Evolutionary conservation across 2,888 invertebrate species (phyloP), one percentile per base, ranked within the genome.

Genomic region (Drosophila trichaetosa): DNA sequence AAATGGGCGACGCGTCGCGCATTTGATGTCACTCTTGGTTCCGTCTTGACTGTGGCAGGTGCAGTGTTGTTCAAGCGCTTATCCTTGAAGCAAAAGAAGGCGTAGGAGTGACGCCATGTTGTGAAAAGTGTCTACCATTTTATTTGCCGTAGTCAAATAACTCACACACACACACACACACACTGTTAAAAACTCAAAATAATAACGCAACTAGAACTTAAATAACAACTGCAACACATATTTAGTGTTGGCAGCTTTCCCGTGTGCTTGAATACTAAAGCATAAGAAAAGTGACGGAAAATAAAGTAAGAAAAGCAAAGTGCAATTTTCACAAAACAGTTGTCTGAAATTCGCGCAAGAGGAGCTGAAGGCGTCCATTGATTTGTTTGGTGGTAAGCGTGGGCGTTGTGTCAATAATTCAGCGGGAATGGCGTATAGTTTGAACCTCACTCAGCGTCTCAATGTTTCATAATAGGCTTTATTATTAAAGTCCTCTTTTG

Each of bases 51-150:
- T 77, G 76, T 73, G 84, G 75, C 76, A 64, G 58, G 49, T 64
- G 62, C 75, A 64, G 57, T 73, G 64, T 64, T 54, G 63, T 72
- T 42, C 53, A 65, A 51, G 49, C 40, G 64, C 56, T 49, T 69
- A 53, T 77, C 69, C 69, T 70, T 82, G 52, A 38, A 46, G 60
- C 60, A 65, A 58, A 33, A 68, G 74, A 70, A 66, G 71, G 83
- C 85, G 85, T 83, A 87, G 85, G 85, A 85, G 85, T 87, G 85
- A 85, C 85, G 85, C 85, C 85, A 85, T 85, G 85, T 87, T 85
- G 87, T 85, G 87, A 85, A 85, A 85, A 85, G 85, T 87, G 87
- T 85, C 84, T 84, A 84, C 72, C 69, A 75, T 72, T 73, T 36
- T 79, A 76, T 74, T 79, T 82, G 68, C 68, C 65, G 58, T 60